phyloP scores from a whole-genome alignment of 2,888 invertebrate species.

The Pachymerium ferrugineum region DNA sequence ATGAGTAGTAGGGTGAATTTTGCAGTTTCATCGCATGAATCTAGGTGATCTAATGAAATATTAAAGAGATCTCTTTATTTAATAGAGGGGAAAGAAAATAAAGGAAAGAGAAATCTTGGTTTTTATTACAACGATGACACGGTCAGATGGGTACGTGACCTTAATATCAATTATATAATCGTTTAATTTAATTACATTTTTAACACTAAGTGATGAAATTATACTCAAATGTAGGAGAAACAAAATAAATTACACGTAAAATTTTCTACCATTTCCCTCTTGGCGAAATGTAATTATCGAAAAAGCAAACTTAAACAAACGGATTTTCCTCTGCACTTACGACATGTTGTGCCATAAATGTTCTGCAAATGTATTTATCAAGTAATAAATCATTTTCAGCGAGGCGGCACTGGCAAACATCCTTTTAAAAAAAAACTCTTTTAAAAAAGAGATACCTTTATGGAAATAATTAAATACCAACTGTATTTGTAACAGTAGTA shows the following conservation, averaged over 20 bases:
- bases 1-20: conserved; percentile 24
- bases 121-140: conserved; percentile 19
- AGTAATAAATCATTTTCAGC: not conserved
- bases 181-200: not conserved
- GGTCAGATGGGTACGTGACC: conserved; percentile 17
- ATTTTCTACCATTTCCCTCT: not conserved
- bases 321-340: conserved; percentile 6
- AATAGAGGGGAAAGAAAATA: conserved; percentile 22
- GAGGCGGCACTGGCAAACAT: not conserved
- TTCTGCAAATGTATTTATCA: conserved; percentile 21
- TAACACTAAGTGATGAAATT: not conserved
- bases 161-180: conserved; percentile 16
- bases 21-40: conserved; percentile 29
- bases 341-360: conserved; percentile 9
- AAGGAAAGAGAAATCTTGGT: conserved; percentile 22
- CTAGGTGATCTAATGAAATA: conserved; percentile 31
- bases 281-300: not conserved
- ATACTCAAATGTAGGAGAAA: not conserved
- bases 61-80: conserved; percentile 32
- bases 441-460: too few species aligned
- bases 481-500: too few species aligned
- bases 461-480: too few species aligned
- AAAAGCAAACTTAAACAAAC: not conserved
- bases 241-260: not conserved
- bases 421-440: conserved; percentile 4